These are phyloP conservation scores for Cyprinus carpio DNA, from an alignment of 2,113 vertebrate genomes.

Conservation along the genomic window DNA sequence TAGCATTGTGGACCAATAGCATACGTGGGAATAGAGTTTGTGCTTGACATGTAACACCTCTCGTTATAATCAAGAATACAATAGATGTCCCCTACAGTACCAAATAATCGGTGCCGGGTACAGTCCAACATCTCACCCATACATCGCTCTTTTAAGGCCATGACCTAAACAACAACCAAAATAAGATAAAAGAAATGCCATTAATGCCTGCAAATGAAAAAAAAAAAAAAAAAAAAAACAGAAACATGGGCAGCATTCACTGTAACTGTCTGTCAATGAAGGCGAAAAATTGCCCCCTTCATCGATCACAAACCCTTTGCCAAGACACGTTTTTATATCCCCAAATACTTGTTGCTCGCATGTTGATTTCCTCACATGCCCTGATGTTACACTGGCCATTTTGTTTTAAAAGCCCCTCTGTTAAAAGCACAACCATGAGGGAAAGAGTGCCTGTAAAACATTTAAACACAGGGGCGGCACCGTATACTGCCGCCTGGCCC, in stretches of 20 bases:
- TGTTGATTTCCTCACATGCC: constrained; percentile 26
- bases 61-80: not conserved
- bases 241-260: not conserved
- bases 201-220: not conserved
- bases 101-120: not conserved
- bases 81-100: not conserved
- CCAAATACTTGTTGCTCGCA: constrained; percentile 41
- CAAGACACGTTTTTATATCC: constrained; percentile 22
- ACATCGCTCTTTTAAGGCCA: not conserved
- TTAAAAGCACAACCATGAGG: constrained; percentile 55
- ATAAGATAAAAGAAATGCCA: not conserved
- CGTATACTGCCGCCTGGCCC: constrained; percentile 31
- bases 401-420: constrained; percentile 53
- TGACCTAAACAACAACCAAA: not conserved
- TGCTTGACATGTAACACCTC: not conserved
- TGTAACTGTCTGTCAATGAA: not conserved
- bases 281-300: not conserved
- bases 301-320: constrained; percentile 23
- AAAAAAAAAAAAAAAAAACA: too few species aligned
- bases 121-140: not conserved
- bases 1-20: not conserved
- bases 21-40: not conserved
- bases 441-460: constrained; percentile 50
- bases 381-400: constrained; percentile 53
- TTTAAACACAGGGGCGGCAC: constrained; percentile 47